Base-by-base conservation (phyloP, 2,888 invertebrate species). In the Eilema depressum region DNA sequence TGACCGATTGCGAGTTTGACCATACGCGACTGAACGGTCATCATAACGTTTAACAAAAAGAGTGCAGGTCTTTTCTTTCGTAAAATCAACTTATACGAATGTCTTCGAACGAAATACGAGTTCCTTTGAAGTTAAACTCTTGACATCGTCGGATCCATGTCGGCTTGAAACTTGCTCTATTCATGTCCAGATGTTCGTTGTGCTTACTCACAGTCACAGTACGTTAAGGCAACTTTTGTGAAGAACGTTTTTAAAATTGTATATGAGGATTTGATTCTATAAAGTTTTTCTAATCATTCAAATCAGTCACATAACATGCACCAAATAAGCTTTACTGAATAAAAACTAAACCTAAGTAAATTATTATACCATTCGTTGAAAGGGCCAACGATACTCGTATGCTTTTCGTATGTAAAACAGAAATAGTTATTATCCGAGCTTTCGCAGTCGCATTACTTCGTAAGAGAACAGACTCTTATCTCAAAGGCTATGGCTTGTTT, bases 401-500 rank as follows among this genome's bases (percentile, higher is more conserved):
- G 77, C 80, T 76, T 76, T 81, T 77, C 75, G 71, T 82, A 79
- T 85, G 82, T 79, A 75, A 81, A 85, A 75, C 81, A 81, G 82
- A 83, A 83, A 80, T 75, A 81, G 81, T 84, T 86, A 85, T 83
- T 88, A 86, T 85, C 83, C 83, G 76, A 81, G 78, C 83, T 84
- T 86, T 86, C 84, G 75, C 81, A 83, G 83, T 86, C 81, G 82
- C 86, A 88, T 90, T 89, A 91, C 88, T 88, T 86, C 84, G 85
- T 81, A 83, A 88, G 87, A 82, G 82, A 83, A 84, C 74, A 78
- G 81, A 75, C 89, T 90, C 91, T 93, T 93, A 93, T 93, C 92
- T 92, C 88, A 78, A 80, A 84, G 86, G 85, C 88, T 88, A 89
- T 87, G 89, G 91, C 91, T 92, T 94, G 92, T 94, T 94, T 94